Conservation (phyloP, 2,888 invertebrate genomes). For the Euzophera pinguis region DNA sequence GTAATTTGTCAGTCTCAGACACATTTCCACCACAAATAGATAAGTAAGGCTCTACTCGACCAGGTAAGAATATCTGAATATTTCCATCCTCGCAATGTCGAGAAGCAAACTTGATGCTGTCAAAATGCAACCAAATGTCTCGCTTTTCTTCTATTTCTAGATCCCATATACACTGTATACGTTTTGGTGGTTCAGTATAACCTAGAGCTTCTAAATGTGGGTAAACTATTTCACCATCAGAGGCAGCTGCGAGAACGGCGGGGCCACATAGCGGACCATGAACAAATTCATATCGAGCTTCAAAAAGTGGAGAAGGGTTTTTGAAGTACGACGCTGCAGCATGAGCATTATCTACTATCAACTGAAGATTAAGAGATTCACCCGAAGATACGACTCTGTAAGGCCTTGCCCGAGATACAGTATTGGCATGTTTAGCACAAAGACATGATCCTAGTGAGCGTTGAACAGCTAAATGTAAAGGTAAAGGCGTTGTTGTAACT, state of each 20-base stretch:
- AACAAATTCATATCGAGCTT: slow-evolving; percentile 93
- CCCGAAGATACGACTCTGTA: slow-evolving; percentile 87
- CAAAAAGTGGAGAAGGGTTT: slow-evolving; percentile 89
- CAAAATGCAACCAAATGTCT: slow-evolving; percentile 92
- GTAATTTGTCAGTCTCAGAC: slow-evolving; percentile 87
- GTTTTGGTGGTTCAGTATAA: slow-evolving; percentile 83
- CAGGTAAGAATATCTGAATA: slow-evolving; percentile 89
- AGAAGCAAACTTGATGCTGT: slow-evolving; percentile 91
- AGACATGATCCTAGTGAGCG: slow-evolving; percentile 86
- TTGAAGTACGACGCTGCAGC: slow-evolving; percentile 94
- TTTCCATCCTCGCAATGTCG: slow-evolving; percentile 92
- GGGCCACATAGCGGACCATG: slow-evolving; percentile 94
- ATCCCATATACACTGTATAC: slow-evolving; percentile 90
- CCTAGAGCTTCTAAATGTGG: slow-evolving; percentile 90
- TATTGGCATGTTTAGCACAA: slow-evolving; percentile 82
- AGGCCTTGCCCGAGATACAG: slow-evolving; percentile 79
- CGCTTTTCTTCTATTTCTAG: slow-evolving; percentile 89
- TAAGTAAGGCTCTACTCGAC: slow-evolving; percentile 86
- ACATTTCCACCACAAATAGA: slow-evolving; percentile 93
- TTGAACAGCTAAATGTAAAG: slow-evolving; percentile 82
- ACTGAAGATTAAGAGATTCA: slow-evolving; percentile 88
- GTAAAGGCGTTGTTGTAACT: slow-evolving; percentile 70
- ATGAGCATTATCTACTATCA: slow-evolving; percentile 91
- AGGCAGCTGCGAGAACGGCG: slow-evolving; percentile 87
- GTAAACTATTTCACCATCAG: slow-evolving; percentile 93